Percentiles rank a stretch among this genome's conserved stretches.
phyloP scores from a whole-genome alignment of 2,113 vertebrate genomes.

The Brachyhypopomus gauderio region DNA sequence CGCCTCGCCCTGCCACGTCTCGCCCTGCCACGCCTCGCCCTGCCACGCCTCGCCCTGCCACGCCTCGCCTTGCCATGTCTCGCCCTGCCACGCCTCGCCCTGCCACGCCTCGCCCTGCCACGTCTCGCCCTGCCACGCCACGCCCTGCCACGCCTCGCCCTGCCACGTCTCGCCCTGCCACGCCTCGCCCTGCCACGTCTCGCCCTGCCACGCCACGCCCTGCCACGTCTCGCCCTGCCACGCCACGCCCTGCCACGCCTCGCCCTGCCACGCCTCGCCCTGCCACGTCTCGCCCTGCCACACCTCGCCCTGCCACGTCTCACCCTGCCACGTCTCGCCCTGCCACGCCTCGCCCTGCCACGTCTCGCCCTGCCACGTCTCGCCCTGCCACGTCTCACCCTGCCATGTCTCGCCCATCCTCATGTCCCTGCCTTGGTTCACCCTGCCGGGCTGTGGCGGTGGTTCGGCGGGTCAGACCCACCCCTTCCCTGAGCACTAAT shows the following conservation, averaged over 20 bases:
- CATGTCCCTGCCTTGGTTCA: constrained; percentile 19
- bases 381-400: not conserved
- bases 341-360: not conserved
- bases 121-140: not conserved
- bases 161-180: not conserved
- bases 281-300: not conserved
- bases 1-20: too few species aligned
- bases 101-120: constrained; percentile 30
- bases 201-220: not conserved
- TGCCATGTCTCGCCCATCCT: too few species aligned
- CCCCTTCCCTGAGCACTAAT: constrained; percentile 11
- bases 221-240: not conserved
- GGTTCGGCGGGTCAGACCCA: not conserved
- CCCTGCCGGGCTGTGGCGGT: constrained; percentile 27
- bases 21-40: constrained; percentile 25
- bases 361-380: not conserved
- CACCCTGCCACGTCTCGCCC: not conserved
- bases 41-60: not conserved
- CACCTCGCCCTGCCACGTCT: not conserved
- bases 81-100: not conserved
- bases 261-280: constrained; percentile 37
- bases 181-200: not conserved
- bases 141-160: not conserved
- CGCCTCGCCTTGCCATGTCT: constrained; percentile 19
- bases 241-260: not conserved